Conservation (phyloP, 2,888 invertebrate species). For the Opisthograptis luteolata region DNA sequence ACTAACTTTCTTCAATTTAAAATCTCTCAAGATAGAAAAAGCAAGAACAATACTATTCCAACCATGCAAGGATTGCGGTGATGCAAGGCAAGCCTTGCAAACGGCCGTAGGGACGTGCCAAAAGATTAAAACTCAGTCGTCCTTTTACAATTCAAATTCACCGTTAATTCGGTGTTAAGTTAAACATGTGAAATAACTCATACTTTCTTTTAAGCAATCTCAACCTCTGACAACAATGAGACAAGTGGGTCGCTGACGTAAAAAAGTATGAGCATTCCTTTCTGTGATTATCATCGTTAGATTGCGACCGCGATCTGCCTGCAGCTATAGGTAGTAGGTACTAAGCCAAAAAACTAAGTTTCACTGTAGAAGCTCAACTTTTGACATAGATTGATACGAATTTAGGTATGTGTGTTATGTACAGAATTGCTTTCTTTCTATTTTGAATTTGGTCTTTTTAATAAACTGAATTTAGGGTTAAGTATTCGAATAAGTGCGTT, state of each 20-base stretch:
- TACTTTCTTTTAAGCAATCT: background rate
- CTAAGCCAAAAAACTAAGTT: conserved; percentile 32
- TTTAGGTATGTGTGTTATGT: conserved; percentile 24
- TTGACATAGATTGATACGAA: conserved; percentile 31
- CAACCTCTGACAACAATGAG: conserved; percentile 2
- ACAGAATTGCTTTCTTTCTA: no score
- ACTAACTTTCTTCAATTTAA: no score
- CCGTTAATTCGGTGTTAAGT: background rate
- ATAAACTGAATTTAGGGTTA: no score
- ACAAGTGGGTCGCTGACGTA: conserved; percentile 12
- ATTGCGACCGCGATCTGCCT: conserved; percentile 44
- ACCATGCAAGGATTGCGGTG: no score
- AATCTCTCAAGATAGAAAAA: no score
- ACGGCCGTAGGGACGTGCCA: no score
- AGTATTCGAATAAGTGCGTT: no score
- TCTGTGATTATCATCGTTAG: conserved; percentile 35
- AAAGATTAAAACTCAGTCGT: no score
- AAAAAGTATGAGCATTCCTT: conserved; percentile 34
- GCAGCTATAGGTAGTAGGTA: conserved; percentile 40
- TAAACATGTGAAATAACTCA: background rate
- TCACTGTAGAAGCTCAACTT: conserved; percentile 28
- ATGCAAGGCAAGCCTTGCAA: no score
- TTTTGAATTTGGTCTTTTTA: no score
- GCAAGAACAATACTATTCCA: no score
- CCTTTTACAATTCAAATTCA: no score